phyloP scores from a whole-genome alignment of 2,888 invertebrate species.

The Lutraria lutraria region DNA sequence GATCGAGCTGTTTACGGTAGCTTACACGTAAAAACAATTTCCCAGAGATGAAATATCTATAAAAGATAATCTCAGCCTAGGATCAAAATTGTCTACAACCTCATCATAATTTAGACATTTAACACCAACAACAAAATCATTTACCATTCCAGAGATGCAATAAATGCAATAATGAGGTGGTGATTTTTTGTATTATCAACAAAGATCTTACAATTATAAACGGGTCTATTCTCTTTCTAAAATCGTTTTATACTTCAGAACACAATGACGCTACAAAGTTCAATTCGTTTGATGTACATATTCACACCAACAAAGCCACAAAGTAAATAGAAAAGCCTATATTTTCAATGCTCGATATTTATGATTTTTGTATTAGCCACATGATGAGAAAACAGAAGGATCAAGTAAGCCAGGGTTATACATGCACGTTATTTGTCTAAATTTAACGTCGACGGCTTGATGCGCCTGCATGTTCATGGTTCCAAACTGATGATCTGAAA shows the following conservation, averaged over 20 bases:
- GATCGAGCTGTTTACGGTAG: slow-evolving; percentile 9
- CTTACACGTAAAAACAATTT: slow-evolving; percentile 28
- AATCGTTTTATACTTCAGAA: slow-evolving; percentile 41
- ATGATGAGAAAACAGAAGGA: not conserved
- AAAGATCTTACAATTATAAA: slow-evolving; percentile 50
- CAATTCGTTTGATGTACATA: slow-evolving; percentile 44
- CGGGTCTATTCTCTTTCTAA: slow-evolving; percentile 37
- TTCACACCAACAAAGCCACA: slow-evolving; percentile 32
- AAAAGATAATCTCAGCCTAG: slow-evolving; percentile 26
- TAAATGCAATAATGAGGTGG: slow-evolving; percentile 49
- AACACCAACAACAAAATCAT: slow-evolving; percentile 34
- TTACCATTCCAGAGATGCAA: slow-evolving; percentile 46
- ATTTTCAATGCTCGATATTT: slow-evolving; percentile 30
- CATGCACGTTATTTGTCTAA: not conserved
- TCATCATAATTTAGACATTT: slow-evolving; percentile 20
- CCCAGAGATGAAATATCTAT: slow-evolving; percentile 24
- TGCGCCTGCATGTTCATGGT: too few species aligned
- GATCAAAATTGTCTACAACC: slow-evolving; percentile 31
- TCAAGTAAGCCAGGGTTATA: too few species aligned
- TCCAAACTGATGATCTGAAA: too few species aligned
- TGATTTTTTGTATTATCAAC: slow-evolving; percentile 47
- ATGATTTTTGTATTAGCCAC: not conserved
- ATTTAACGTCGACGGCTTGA: not conserved
- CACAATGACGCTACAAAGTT: slow-evolving; percentile 33
- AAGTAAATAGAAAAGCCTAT: slow-evolving; percentile 26